These are phyloP conservation scores for Hypotaenidia philippensis DNA, from an alignment of 2,797 vertebrate species.

Conservation along the genomic window DNA sequence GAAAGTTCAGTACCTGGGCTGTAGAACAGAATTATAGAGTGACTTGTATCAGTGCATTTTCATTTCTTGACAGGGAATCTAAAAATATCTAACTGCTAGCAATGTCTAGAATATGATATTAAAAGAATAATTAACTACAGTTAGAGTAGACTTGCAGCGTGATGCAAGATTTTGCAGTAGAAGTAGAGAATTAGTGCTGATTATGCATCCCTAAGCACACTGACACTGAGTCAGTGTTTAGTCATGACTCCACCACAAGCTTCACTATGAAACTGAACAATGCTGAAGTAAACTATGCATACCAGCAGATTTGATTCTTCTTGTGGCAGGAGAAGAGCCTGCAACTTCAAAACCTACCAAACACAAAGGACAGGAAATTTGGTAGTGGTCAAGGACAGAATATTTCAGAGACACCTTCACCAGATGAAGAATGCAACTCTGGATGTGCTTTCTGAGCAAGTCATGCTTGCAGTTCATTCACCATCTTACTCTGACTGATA, in stretches of 20 bases:
- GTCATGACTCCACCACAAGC: conserved; percentile 14
- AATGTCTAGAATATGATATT: background rate
- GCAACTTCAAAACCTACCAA: background rate
- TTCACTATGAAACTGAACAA: background rate
- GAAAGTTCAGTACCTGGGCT: background rate
- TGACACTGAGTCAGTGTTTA: conserved; percentile 48
- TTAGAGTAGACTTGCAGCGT: background rate
- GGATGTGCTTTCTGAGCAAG: background rate
- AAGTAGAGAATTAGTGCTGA: conserved; percentile 46
- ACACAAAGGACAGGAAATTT: background rate
- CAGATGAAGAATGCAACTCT: background rate
- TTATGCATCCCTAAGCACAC: conserved; percentile 24
- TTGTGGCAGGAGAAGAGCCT: background rate
- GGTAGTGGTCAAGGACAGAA: background rate
- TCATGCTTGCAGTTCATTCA: background rate
- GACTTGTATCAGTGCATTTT: background rate
- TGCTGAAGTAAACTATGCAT: background rate
- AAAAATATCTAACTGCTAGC: background rate
- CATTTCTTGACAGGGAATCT: background rate
- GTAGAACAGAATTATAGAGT: background rate
- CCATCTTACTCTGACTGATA: background rate
- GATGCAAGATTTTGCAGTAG: conserved; percentile 23
- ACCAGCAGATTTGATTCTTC: background rate
- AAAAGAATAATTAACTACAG: background rate
- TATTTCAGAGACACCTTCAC: background rate